Evolutionary conservation across 2,113 vertebrate species (phyloP), one percentile per base, ranked within the genome.

Genomic region (Catharus fuscescens): DNA sequence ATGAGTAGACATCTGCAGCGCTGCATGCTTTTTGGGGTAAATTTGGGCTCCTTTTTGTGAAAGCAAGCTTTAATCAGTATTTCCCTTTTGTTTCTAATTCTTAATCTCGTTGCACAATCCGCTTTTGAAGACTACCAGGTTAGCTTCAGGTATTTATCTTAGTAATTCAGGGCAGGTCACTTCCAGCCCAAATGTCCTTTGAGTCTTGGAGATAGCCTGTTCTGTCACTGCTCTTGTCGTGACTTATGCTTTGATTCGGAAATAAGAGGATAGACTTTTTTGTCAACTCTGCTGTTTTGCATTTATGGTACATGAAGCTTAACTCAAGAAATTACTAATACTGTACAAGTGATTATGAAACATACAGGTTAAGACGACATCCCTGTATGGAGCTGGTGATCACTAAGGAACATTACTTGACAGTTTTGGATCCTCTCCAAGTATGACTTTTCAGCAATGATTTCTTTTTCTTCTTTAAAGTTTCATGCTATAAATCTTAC

Each of bases 301-400:
- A 42, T 91, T 93, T 79, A 56, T 87, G 82, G 56, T 88, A 78
- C 70, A 23, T 56, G 71, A 93, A 76, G 80, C 62, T 91, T 94
- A 93, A 80, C 79, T 95, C 20, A 94, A 96, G 94, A 73, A 28
- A 87, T 88, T 85, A 72, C 34, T 94, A 80, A 65, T 84, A 38
- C 14, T 52, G 38, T 88, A 44, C 1, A 60, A 65, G 56, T 78
- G 40, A 45, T 72, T 82, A 62, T 91, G 32, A 80, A 83, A 54
- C 23, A 21, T 70, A 53, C 32, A 72, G 70, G 34, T 81, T 87
- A 48, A 83, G 53, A 78, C 18, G 14, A 48, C 29, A 65, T n/a
- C 24, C 23, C 24, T 45, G 9, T 69, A 5, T 57, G 36, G 94
- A 94, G 60, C 3, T 81, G 57, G 70, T 79, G 56, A 62, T 89